These are phyloP conservation scores for Motacilla alba DNA, from an alignment of 2,113 vertebrate species.

Conservation along the genomic window DNA sequence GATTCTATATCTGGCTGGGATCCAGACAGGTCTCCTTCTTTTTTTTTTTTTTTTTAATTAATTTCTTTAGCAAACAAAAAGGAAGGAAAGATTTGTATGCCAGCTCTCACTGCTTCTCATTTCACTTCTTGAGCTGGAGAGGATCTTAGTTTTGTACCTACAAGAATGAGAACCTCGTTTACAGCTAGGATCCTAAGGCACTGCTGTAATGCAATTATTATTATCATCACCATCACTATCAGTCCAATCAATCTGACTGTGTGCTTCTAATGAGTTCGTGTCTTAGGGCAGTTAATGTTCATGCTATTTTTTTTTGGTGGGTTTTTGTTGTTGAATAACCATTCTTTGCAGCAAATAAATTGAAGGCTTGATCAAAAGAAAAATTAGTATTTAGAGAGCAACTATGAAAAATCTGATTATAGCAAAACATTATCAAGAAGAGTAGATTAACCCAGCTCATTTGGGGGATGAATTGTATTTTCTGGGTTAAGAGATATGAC, in stretches of 20 bases:
- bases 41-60: neutral
- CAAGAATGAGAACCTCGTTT: neutral
- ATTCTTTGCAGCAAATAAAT: neutral
- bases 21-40: neutral
- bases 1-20: neutral
- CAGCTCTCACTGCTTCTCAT: neutral
- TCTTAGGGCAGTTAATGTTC: constrained; percentile 19
- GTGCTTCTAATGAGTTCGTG: neutral
- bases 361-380: neutral
- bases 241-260: constrained; percentile 15
- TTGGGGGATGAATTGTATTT: neutral
- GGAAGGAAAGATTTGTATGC: neutral
- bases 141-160: neutral
- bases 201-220: constrained; percentile 18
- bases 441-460: neutral
- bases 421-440: neutral
- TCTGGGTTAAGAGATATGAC: neutral
- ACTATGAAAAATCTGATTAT: neutral
- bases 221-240: constrained; percentile 14
- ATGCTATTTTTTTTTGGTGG: neutral
- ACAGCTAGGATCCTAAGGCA: constrained; percentile 7
- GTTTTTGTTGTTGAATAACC: neutral
- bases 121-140: neutral
- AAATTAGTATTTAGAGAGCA: constrained; percentile 12
- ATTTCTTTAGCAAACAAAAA: neutral